phyloP scores from a whole-genome alignment of 2,797 vertebrate genomes.

The Emydoidea blandingii region DNA sequence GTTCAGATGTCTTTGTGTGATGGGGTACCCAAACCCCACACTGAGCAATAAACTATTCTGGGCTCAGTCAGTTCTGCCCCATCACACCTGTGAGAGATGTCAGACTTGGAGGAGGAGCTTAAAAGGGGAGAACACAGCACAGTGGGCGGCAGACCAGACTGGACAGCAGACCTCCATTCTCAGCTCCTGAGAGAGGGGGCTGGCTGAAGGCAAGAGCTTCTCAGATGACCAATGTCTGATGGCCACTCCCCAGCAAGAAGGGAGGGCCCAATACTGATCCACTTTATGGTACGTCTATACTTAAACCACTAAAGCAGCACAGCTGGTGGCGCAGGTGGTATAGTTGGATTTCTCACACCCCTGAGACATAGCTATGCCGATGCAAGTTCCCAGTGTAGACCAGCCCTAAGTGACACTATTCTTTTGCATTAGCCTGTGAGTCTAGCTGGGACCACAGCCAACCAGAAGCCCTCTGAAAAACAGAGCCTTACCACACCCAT shows the following conservation, averaged over 20 bases:
- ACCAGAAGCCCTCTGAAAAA: background rate
- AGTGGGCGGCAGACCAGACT: too few relatives aligned
- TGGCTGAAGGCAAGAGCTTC: background rate
- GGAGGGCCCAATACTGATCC: background rate
- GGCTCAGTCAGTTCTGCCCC: background rate
- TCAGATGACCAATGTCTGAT: background rate
- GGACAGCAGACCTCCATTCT: background rate
- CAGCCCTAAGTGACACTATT: background rate
- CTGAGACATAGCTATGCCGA: background rate
- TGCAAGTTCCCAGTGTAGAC: background rate
- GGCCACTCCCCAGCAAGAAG: background rate
- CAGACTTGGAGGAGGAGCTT: background rate
- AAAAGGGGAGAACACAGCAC: too few relatives aligned
- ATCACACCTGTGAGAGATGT: background rate
- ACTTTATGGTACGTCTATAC: background rate
- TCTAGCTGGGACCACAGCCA: background rate
- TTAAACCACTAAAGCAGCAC: background rate
- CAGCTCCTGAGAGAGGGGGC: background rate
- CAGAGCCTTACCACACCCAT: background rate
- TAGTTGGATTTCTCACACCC: background rate
- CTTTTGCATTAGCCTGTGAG: background rate
- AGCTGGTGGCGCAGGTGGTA: background rate
- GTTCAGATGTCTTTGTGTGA: background rate
- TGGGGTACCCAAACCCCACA: background rate
- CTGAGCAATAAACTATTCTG: background rate